These are phyloP conservation scores for Crepidodera aurea DNA, from an alignment of 2,888 invertebrate species.

Conservation along the genomic window DNA sequence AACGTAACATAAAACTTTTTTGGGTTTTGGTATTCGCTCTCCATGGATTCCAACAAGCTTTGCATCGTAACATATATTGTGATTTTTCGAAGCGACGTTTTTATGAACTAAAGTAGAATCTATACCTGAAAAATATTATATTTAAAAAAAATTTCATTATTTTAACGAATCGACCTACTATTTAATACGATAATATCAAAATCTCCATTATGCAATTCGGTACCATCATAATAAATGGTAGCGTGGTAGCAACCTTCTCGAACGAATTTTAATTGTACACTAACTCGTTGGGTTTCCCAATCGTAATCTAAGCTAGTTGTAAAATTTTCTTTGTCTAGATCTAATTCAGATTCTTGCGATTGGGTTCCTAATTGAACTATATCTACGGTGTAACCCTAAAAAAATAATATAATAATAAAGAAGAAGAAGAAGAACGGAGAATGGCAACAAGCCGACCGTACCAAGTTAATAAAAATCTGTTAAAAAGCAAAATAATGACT, in stretches of 20 bases:
- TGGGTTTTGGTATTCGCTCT: slow-evolving; percentile 74
- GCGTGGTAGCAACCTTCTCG: slow-evolving; percentile 85
- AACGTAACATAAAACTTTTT: slow-evolving; percentile 89
- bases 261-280: slow-evolving; percentile 79
- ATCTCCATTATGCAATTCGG: slow-evolving; percentile 85
- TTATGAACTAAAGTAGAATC: slow-evolving; percentile 87
- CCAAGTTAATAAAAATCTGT: too few species aligned
- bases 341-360: slow-evolving; percentile 55
- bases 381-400: slow-evolving; percentile 71
- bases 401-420: too few species aligned
- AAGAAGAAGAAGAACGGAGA: slow-evolving; percentile 9
- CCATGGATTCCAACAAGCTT: slow-evolving; percentile 71
- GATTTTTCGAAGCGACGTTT: slow-evolving; percentile 84
- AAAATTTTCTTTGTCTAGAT: slow-evolving; percentile 62
- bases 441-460: too few species aligned
- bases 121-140: slow-evolving; percentile 64
- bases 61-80: slow-evolving; percentile 88
- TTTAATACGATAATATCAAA: slow-evolving; percentile 92
- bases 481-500: too few species aligned
- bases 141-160: not conserved
- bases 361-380: slow-evolving; percentile 68
- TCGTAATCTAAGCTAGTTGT: slow-evolving; percentile 77
- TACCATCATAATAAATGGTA: slow-evolving; percentile 76
- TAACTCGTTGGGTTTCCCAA: slow-evolving; percentile 78
- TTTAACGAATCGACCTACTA: slow-evolving; percentile 66